Conservation (phyloP, 2,888 invertebrate species). For the Drosophila percnosoma region DNA sequence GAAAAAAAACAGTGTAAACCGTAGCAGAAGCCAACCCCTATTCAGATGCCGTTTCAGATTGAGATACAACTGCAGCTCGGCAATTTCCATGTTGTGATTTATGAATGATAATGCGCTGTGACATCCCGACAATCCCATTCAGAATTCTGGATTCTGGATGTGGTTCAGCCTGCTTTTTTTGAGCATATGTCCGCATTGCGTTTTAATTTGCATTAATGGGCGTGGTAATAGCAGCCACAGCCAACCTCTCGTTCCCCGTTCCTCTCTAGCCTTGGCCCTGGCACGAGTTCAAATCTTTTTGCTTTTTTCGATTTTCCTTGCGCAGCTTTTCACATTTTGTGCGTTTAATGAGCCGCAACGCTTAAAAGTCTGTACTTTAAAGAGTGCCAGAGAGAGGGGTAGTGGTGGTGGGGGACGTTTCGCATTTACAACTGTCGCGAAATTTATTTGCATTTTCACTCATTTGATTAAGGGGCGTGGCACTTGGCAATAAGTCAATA, state of each 20-base stretch:
- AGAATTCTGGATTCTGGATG: not conserved
- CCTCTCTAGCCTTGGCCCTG: constrained; percentile 25
- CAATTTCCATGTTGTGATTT: constrained; percentile 83
- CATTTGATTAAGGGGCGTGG: constrained; percentile 43
- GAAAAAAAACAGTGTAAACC: constrained; percentile 39
- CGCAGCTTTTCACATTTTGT: constrained; percentile 18
- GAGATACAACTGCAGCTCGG: constrained; percentile 19
- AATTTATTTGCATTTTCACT: constrained; percentile 49
- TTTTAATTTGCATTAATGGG: constrained; percentile 83
- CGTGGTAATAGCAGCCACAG: constrained; percentile 69
- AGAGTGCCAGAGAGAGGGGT: not conserved
- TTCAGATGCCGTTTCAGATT: constrained; percentile 11
- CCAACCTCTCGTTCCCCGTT: not conserved
- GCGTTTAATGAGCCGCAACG: constrained; percentile 75
- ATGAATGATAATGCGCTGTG: constrained; percentile 83
- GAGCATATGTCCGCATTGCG: constrained; percentile 80
- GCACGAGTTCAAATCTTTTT: constrained; percentile 10
- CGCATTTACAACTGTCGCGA: constrained; percentile 49
- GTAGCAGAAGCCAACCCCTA: constrained; percentile 34
- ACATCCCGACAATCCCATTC: constrained; percentile 72
- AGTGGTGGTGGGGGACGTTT: not conserved
- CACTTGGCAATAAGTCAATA: constrained; percentile 58
- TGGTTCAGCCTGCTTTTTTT: constrained; percentile 29
- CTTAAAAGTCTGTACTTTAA: constrained; percentile 31
- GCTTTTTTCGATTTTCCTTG: not conserved